These are phyloP conservation scores for Circaetus cinerascens DNA, from an alignment of 2,113 vertebrate species.

Conservation along the genomic window DNA sequence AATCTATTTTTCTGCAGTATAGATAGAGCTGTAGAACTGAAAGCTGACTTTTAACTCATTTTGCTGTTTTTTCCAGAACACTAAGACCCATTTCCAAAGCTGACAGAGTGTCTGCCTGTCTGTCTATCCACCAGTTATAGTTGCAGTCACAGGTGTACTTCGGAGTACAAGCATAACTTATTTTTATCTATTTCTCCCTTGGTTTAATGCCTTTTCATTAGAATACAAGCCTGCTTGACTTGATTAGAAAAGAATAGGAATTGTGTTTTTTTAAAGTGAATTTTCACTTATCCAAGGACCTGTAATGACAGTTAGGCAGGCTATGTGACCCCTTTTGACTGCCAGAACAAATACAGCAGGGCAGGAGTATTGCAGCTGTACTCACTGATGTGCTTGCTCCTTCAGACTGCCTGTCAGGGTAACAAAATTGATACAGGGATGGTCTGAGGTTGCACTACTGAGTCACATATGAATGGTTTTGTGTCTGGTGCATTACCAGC, in stretches of 20 bases:
- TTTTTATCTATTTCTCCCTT: neutral
- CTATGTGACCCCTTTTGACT: neutral
- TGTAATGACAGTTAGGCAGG: neutral
- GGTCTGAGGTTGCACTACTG: neutral
- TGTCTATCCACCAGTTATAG: neutral
- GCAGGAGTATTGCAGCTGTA: neutral
- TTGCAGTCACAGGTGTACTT: neutral
- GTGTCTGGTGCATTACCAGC: fast-evolving
- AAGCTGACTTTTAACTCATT: neutral
- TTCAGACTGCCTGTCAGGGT: neutral
- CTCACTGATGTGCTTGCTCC: neutral
- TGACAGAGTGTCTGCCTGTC: neutral
- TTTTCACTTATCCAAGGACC: neutral
- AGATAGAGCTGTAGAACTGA: neutral
- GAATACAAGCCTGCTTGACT: neutral
- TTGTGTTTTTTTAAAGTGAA: neutral
- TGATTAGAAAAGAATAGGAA: neutral
- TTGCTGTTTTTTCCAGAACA: constrained; percentile 30
- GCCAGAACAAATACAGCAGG: neutral
- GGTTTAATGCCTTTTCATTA: neutral
- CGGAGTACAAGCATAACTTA: neutral
- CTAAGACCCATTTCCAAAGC: neutral
- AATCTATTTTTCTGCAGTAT: neutral
- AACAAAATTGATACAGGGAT: neutral
- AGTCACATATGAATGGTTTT: neutral